These are phyloP conservation scores for Limosa lapponica DNA, from an alignment of 2,797 vertebrate genomes.

Conservation along the genomic window DNA sequence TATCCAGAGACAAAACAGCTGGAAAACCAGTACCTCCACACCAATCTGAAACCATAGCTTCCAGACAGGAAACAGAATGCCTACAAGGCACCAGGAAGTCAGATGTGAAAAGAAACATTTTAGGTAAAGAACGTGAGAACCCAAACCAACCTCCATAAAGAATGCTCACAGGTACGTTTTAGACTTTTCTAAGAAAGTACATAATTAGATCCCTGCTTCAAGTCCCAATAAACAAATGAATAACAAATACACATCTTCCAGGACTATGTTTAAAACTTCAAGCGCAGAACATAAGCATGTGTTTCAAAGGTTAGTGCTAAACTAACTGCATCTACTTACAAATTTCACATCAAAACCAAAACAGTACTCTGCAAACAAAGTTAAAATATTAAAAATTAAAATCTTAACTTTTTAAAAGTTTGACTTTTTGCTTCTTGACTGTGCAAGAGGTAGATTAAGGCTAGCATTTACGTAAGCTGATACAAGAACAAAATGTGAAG, in stretches of 20 bases:
- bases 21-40: neutral
- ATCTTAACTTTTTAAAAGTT: neutral
- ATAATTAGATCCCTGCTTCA: neutral
- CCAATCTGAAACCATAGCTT: neutral
- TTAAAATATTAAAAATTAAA: neutral
- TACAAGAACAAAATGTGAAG: no score
- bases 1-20: neutral
- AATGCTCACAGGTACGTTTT: neutral
- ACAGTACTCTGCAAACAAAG: neutral
- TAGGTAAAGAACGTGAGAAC: neutral
- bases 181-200: neutral
- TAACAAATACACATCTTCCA: accelerated
- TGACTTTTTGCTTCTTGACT: neutral
- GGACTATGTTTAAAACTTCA: neutral
- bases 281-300: neutral
- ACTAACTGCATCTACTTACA: neutral
- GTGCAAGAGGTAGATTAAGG: neutral
- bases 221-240: neutral
- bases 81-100: neutral
- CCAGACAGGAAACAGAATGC: neutral
- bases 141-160: neutral
- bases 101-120: neutral
- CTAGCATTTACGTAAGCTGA: neutral
- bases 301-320: neutral
- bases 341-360: neutral